Conservation (phyloP, 2,888 invertebrate genomes). For the Chymomyza amoena region DNA sequence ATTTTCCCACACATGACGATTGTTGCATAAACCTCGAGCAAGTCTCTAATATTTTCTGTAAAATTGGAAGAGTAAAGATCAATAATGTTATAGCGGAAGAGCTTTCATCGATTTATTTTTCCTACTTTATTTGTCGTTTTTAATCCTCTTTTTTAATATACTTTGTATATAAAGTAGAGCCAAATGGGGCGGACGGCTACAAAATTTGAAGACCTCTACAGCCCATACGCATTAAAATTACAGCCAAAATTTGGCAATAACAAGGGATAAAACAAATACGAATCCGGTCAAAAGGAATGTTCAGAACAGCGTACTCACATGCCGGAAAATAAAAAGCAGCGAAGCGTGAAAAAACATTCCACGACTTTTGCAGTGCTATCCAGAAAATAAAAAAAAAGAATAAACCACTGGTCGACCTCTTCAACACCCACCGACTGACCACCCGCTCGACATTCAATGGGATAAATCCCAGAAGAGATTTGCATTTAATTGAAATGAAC, state of each 20-base stretch:
- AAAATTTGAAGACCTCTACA: slow-evolving; percentile 13
- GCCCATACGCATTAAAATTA: slow-evolving; percentile 41
- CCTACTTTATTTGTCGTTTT: not conserved
- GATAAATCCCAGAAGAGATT: slow-evolving; percentile 55
- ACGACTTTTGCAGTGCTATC: slow-evolving; percentile 46
- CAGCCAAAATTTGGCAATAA: slow-evolving; percentile 30
- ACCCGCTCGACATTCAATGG: slow-evolving; percentile 37
- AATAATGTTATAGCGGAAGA: no score
- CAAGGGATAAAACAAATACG: slow-evolving; percentile 15
- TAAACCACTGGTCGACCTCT: not conserved
- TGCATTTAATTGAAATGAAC: slow-evolving; percentile 71
- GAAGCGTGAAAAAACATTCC: slow-evolving; percentile 69
- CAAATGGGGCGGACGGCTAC: not conserved
- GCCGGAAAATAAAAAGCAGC: slow-evolving; percentile 67
- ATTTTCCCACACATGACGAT: no score
- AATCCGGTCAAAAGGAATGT: slow-evolving; percentile 60
- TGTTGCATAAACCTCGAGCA: no score
- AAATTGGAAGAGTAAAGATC: no score
- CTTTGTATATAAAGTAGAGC: no score
- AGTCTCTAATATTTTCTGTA: no score
- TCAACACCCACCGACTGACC: not conserved
- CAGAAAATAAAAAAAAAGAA: not conserved
- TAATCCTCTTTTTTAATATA: not conserved
- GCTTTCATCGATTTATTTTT: no score
- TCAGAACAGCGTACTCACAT: slow-evolving; percentile 19